Evolutionary conservation across 2,113 vertebrate genomes (phyloP).

Genomic region (Ophthalmolycus amberensis): DNA sequence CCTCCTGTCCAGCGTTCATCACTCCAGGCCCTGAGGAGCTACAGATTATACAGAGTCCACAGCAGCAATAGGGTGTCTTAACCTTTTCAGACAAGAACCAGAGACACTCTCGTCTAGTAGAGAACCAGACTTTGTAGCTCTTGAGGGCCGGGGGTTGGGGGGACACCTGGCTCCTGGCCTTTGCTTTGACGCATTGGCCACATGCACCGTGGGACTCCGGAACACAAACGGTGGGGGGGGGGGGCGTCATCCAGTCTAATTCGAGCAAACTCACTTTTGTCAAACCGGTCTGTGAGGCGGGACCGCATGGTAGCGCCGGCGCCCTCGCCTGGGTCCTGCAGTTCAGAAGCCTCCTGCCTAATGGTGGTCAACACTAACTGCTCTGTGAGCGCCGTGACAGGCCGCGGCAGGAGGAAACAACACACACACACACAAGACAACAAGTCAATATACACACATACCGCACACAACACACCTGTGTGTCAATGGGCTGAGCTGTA

Average conservation of each 20-base stretch:
- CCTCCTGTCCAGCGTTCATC: slow-evolving; percentile 57
- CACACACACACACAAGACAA: slow-evolving; percentile 76
- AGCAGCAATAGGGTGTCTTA: slow-evolving; percentile 25
- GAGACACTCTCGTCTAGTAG: slow-evolving; percentile 9
- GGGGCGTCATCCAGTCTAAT: slow-evolving; percentile 67
- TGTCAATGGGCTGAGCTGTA: slow-evolving; percentile 19
- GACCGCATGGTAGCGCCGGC: slow-evolving; percentile 78
- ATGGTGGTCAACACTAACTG: slow-evolving; percentile 88
- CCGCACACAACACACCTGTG: slow-evolving; percentile 43
- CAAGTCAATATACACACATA: slow-evolving; percentile 66
- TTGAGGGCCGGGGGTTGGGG: slow-evolving; percentile 66
- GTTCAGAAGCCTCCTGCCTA: slow-evolving; percentile 84
- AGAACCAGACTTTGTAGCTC: slow-evolving; percentile 64
- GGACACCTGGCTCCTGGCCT: slow-evolving; percentile 48
- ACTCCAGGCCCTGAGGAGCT: slow-evolving; percentile 77
- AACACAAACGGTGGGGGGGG: slow-evolving; percentile 32
- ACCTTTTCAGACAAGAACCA: slow-evolving; percentile 51
- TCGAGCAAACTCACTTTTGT: slow-evolving; percentile 86
- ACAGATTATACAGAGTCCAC: slow-evolving; percentile 59
- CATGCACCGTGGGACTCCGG: slow-evolving; percentile 75
- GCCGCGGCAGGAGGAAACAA: slow-evolving; percentile 78
- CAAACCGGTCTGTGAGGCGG: slow-evolving; percentile 84
- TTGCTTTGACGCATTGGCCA: slow-evolving; percentile 31
- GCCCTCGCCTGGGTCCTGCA: slow-evolving; percentile 79
- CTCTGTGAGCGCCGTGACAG: slow-evolving; percentile 77